These are phyloP conservation scores for Ips nitidus DNA, from an alignment of 1,140 invertebrate genomes.

Conservation along the genomic window DNA sequence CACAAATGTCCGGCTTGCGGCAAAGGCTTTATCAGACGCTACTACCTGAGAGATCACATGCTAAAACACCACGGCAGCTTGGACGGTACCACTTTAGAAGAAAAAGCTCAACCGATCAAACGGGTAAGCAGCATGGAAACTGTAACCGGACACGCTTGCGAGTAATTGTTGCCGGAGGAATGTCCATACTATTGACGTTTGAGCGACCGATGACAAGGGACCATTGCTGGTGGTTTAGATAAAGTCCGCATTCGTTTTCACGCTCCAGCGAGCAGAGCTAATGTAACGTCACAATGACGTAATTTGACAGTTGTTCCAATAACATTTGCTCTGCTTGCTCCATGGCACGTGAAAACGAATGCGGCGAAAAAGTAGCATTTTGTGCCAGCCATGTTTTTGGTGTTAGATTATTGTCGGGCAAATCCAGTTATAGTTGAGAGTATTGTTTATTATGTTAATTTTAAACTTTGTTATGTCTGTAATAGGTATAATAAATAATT, in stretches of 20 bases:
- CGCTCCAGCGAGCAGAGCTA: no score
- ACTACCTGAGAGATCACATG: slow-evolving; percentile 42
- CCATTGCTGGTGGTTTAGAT: neutral
- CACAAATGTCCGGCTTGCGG: slow-evolving; percentile 41
- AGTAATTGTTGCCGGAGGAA: slow-evolving; percentile 1
- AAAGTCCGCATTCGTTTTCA: no score
- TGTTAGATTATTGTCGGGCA: no score
- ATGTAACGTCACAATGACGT: no score
- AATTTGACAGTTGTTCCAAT: no score
- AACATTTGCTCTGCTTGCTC: neutral
- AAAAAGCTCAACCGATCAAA: slow-evolving; percentile 10
- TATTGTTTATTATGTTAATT: no score
- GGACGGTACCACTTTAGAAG: slow-evolving; percentile 28
- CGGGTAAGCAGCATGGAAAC: neutral
- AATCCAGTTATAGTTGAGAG: no score
- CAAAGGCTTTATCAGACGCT: slow-evolving; percentile 43
- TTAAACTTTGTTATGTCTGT: no score
- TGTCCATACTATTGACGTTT: neutral
- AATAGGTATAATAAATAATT: no score
- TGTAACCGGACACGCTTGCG: neutral
- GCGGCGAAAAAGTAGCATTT: neutral
- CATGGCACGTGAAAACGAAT: no score
- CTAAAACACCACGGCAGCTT: slow-evolving; percentile 36
- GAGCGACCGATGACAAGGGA: neutral
- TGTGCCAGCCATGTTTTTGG: neutral